A percentile compares a stretch with the other conserved stretches of the same genome.
Conservation (phyloP, 1,140 invertebrate species). For the Aphidius gifuensis region DNA sequence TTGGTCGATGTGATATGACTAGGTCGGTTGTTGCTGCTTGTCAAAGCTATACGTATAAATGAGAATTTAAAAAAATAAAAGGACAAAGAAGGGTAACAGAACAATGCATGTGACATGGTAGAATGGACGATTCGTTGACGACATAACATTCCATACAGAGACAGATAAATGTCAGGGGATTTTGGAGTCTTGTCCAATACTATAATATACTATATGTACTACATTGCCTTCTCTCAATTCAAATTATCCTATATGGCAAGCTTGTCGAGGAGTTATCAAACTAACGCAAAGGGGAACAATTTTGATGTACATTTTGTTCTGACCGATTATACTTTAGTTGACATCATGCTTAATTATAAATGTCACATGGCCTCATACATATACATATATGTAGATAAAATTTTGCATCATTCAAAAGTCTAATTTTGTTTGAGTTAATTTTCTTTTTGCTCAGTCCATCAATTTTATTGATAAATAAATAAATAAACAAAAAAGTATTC, state of each 20-base stretch:
- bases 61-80: too few species aligned
- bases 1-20: background rate
- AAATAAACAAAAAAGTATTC: background rate
- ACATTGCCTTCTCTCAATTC: conserved; percentile 4
- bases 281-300: conserved; percentile 11
- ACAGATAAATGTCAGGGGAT: background rate
- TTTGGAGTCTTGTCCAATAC: too few species aligned
- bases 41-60: too few species aligned
- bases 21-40: background rate
- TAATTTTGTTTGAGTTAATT: too few species aligned
- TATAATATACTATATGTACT: too few species aligned
- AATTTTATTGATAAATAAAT: too few species aligned
- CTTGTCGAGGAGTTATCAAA: conserved; percentile 18
- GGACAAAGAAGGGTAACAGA: background rate
- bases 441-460: too few species aligned
- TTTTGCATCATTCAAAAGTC: too few species aligned
- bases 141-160: background rate
- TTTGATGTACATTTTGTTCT: conserved; percentile 1
- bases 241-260: conserved; percentile 11
- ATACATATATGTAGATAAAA: too few species aligned
- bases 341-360: background rate
- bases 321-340: background rate
- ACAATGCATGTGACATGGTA: too few species aligned
- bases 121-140: background rate
- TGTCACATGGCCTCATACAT: too few species aligned